Conservation (phyloP, 2,113 vertebrate species). For the Urocitellus parryii region DNA sequence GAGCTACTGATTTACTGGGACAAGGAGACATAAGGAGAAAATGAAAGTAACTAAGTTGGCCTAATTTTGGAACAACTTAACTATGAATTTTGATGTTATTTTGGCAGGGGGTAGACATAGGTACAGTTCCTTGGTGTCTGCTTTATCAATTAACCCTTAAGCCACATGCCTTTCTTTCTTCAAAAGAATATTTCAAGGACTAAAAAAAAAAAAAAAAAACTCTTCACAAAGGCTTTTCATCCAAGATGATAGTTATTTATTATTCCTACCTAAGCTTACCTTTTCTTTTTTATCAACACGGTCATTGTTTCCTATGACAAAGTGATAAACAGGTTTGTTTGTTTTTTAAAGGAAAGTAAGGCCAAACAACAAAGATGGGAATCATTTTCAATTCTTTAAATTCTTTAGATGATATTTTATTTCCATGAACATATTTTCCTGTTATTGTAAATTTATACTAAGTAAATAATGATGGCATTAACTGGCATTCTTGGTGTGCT, state of each 20-base stretch:
- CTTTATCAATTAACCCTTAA: constrained; percentile 73
- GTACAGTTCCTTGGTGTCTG: not conserved
- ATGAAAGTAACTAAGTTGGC: not conserved
- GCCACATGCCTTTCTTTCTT: constrained; percentile 64
- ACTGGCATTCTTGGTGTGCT: constrained; percentile 76
- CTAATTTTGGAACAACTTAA: constrained; percentile 20
- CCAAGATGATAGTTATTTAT: constrained; percentile 79
- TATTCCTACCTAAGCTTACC: constrained; percentile 77
- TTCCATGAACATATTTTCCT: constrained; percentile 82
- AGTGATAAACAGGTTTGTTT: constrained; percentile 81
- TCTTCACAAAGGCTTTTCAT: constrained; percentile 77
- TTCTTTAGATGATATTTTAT: constrained; percentile 81
- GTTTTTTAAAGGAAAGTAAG: constrained; percentile 83
- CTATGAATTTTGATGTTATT: constrained; percentile 23
- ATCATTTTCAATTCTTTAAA: constrained; percentile 80
- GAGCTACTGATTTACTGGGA: not conserved
- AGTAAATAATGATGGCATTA: constrained; percentile 83
- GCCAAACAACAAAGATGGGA: constrained; percentile 81
- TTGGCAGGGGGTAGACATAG: not conserved
- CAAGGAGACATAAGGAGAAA: not conserved
- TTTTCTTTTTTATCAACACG: constrained; percentile 71
- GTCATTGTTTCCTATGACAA: constrained; percentile 81
- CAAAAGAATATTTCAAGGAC: constrained; percentile 77
- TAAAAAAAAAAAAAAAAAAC: constrained; percentile 30
- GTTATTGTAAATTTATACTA: constrained; percentile 85